These are phyloP conservation scores for Tetranychus cinnabarinus DNA, from an alignment of 1,140 invertebrate species.

Conservation along the genomic window DNA sequence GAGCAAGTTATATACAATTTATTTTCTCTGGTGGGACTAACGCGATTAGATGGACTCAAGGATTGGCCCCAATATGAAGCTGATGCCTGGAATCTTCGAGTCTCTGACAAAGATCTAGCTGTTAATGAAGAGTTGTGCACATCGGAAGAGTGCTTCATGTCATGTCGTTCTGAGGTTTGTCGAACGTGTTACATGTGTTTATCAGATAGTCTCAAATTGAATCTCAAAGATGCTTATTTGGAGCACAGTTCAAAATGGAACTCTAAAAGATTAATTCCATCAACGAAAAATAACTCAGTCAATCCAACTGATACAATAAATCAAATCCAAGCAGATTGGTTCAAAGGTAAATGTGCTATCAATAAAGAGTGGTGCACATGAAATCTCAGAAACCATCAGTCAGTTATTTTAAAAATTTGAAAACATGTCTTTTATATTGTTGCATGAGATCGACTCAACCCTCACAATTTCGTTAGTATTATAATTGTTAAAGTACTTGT, in stretches of 20 bases:
- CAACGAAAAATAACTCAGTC: slow-evolving; percentile 13
- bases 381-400: neutral
- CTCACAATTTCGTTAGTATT: too few species aligned
- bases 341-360: slow-evolving; percentile 49
- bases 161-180: slow-evolving; percentile 41
- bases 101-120: slow-evolving; percentile 50
- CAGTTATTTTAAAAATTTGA: too few species aligned
- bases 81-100: slow-evolving; percentile 30
- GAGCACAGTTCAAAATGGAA: slow-evolving; percentile 46
- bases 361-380: slow-evolving; percentile 40
- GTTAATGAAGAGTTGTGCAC: slow-evolving; percentile 46
- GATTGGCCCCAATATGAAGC: slow-evolving; percentile 3
- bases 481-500: too few species aligned
- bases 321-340: slow-evolving; percentile 44
- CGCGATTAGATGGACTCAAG: slow-evolving; percentile 10
- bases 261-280: slow-evolving; percentile 18
- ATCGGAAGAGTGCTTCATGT: slow-evolving; percentile 29
- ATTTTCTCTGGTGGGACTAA: slow-evolving; percentile 53
- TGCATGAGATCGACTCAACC: too few species aligned
- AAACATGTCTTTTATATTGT: too few species aligned
- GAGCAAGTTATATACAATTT: slow-evolving; percentile 76
- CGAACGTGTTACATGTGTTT: slow-evolving; percentile 52
- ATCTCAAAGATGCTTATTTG: slow-evolving; percentile 38
- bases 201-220: slow-evolving; percentile 28
- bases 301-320: slow-evolving; percentile 24